These are phyloP conservation scores for Cephus pulcher DNA, from an alignment of 2,888 invertebrate genomes.

Conservation along the genomic window DNA sequence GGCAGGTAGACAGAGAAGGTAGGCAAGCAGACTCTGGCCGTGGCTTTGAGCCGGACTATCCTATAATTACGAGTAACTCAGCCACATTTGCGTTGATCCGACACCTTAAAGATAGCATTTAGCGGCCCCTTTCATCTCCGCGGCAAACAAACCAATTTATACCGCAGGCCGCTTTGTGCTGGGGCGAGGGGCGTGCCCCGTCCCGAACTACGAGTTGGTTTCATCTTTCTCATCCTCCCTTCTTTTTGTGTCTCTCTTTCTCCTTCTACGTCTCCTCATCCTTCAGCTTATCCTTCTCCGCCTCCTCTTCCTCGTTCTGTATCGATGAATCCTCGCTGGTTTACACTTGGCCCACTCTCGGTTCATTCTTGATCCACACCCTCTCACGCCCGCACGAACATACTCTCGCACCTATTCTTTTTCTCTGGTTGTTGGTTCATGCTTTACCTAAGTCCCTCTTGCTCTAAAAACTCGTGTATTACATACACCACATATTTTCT, in stretches of 20 bases:
- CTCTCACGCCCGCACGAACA: not conserved
- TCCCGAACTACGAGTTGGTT: constrained; percentile 23
- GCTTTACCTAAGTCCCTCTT: too few relatives aligned
- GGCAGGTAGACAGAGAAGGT: constrained; percentile 36
- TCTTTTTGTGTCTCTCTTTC: constrained; percentile 9
- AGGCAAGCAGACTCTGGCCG: constrained; percentile 48
- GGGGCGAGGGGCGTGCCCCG: constrained; percentile 69
- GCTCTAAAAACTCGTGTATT: too few relatives aligned
- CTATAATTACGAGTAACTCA: constrained; percentile 68
- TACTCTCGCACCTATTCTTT: not conserved
- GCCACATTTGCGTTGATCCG: constrained; percentile 68
- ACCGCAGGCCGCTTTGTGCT: constrained; percentile 69
- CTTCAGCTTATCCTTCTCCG: constrained; percentile 13
- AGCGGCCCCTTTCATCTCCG: constrained; percentile 67
- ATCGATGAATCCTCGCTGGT: not conserved
- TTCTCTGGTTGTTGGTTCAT: not conserved
- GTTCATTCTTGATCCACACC: not conserved
- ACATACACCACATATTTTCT: too few relatives aligned
- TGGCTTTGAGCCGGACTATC: constrained; percentile 58
- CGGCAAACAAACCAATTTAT: constrained; percentile 68
- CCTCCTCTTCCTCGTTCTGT: constrained; percentile 32
- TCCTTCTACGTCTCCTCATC: constrained; percentile 33
- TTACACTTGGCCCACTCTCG: too few relatives aligned
- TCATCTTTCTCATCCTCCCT: constrained; percentile 13
- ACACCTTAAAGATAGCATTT: constrained; percentile 68